Conservation (phyloP, 1,140 invertebrate genomes). For the Hyles euphorbiae region DNA sequence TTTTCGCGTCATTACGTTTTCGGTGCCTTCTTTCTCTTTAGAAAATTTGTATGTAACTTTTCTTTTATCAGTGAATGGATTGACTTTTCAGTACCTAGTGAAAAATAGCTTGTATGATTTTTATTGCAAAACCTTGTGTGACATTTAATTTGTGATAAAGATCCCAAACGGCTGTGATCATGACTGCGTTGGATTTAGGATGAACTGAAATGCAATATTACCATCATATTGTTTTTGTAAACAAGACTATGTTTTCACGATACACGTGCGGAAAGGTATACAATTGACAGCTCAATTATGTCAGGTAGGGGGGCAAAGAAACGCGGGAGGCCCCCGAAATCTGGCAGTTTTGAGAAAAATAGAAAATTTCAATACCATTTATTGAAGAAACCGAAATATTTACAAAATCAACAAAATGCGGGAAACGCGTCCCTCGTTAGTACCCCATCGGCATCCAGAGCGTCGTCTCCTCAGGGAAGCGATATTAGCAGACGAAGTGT, state of each 20-base stretch:
- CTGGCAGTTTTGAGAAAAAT: conserved; percentile 87
- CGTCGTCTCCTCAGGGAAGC: conserved; percentile 83
- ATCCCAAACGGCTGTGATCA: conserved; percentile 48
- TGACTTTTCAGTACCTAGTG: conserved; percentile 30
- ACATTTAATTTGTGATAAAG: conserved; percentile 36
- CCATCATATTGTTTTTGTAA: conserved; percentile 75
- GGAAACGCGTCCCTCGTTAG: conserved; percentile 83
- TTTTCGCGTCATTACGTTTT: conserved; percentile 79
- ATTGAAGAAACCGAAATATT: conserved; percentile 94
- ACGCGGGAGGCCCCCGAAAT: conserved; percentile 91
- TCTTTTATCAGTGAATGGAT: conserved; percentile 40
- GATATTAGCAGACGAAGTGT: conserved; percentile 81
- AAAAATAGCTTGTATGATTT: conserved; percentile 30
- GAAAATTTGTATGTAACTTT: conserved; percentile 45
- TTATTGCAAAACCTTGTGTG: conserved; percentile 34
- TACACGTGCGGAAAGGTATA: conserved; percentile 75
- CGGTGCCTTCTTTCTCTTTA: conserved; percentile 72
- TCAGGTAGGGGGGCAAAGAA: conserved; percentile 90
- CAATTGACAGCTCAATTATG: conserved; percentile 80
- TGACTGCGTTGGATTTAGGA: conserved; percentile 70
- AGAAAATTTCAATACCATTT: conserved; percentile 91
- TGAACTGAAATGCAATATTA: conserved; percentile 68
- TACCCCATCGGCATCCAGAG: conserved; percentile 85
- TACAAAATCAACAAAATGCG: conserved; percentile 78
- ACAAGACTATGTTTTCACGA: conserved; percentile 74